Evolutionary conservation across 37 sponge, comb jelly and placozoan species (phyloP).

Genomic region (Bolinopsis microptera): DNA sequence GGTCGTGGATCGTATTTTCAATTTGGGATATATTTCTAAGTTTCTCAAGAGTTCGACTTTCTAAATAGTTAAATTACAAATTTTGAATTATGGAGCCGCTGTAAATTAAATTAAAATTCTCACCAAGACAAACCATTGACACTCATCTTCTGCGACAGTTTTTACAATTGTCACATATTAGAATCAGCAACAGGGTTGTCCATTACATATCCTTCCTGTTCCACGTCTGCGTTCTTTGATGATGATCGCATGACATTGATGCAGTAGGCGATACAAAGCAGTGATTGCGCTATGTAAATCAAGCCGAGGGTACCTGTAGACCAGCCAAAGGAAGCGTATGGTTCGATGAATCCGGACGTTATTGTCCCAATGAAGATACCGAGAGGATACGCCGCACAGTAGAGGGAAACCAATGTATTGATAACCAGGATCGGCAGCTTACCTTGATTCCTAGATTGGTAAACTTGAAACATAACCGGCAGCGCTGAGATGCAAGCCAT

Average conservation of each 20-base stretch:
- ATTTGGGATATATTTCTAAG: no score
- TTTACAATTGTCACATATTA: no score
- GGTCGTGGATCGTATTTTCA: no score
- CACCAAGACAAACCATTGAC: no score
- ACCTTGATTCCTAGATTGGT: neutral
- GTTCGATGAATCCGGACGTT: neutral
- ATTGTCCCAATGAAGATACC: neutral
- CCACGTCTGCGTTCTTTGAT: neutral
- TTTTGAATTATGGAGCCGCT: no score
- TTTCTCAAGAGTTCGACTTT: no score
- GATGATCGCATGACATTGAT: neutral
- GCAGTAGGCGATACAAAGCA: neutral
- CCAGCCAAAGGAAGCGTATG: neutral
- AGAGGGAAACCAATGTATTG: neutral
- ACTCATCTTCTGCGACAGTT: no score
- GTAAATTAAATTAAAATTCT: no score
- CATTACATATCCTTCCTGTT: neutral
- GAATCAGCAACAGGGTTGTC: no score
- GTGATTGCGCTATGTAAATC: neutral
- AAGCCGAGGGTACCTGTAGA: neutral
- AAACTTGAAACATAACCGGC: neutral
- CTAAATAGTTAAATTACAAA: no score
- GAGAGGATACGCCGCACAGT: slow-evolving; percentile 41
- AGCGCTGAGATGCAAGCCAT: slow-evolving; percentile 32
- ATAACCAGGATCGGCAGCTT: neutral